These are phyloP conservation scores for Bombus superbus DNA, from an alignment of 1,140 invertebrate genomes.

Conservation along the genomic window DNA sequence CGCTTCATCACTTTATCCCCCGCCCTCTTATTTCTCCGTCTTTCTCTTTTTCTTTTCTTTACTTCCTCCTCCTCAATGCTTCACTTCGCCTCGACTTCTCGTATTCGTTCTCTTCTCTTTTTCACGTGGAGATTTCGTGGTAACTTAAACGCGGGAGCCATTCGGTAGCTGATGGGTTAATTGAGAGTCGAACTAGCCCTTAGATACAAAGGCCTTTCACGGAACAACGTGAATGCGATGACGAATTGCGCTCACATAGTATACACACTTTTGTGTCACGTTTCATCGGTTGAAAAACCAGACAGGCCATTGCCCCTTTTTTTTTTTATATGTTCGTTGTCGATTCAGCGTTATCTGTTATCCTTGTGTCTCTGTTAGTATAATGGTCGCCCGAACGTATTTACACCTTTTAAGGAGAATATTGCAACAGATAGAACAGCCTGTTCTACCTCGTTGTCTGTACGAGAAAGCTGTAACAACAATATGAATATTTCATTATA, in stretches of 20 bases:
- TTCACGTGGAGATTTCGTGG: slow-evolving; percentile 69
- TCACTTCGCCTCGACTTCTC: slow-evolving; percentile 50
- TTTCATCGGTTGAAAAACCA: slow-evolving; percentile 35
- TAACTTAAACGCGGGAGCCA: slow-evolving; percentile 76
- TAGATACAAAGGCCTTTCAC: slow-evolving; percentile 74
- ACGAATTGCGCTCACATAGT: slow-evolving; percentile 62
- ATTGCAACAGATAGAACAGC: not conserved
- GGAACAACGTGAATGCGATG: slow-evolving; percentile 69
- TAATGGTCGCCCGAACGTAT: not conserved
- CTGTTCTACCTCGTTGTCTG: not conserved
- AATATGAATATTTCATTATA: slow-evolving; percentile 74
- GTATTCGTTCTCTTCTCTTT: slow-evolving; percentile 54
- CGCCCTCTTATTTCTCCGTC: not conserved
- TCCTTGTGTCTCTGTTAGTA: not conserved
- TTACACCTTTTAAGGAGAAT: not conserved
- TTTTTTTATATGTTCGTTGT: slow-evolving; percentile 18
- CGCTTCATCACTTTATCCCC: slow-evolving; percentile 16
- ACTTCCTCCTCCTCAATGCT: slow-evolving; percentile 11
- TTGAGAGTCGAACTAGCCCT: slow-evolving; percentile 78
- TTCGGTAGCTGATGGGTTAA: slow-evolving; percentile 82
- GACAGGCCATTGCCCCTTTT: not conserved
- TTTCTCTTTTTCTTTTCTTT: slow-evolving; percentile 13
- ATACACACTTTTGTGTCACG: slow-evolving; percentile 10
- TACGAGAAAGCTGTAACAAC: slow-evolving; percentile 68
- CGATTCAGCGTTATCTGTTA: slow-evolving; percentile 10